phyloP scores from a whole-genome alignment of 2,888 invertebrate genomes.

The Hofmannophila pseudospretella region DNA sequence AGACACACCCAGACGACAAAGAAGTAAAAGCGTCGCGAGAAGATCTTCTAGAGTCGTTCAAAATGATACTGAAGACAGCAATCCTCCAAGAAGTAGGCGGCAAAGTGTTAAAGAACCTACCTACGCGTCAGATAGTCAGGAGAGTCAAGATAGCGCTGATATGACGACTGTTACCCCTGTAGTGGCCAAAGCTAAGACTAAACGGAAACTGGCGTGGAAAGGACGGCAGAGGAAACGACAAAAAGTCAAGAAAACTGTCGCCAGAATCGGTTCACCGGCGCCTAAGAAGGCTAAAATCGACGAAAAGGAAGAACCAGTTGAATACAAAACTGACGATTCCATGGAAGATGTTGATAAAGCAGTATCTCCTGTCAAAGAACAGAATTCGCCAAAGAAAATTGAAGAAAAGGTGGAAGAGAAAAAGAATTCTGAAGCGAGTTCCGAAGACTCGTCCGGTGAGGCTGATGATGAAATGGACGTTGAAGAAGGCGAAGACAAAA shows the following conservation, averaged over 20 bases:
- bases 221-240: conserved; percentile 60
- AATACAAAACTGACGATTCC: conserved; percentile 51
- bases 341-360: conserved; percentile 34
- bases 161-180: conserved; percentile 29
- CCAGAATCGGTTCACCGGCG: conserved; percentile 38
- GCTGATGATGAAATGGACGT: conserved; percentile 84
- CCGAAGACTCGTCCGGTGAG: conserved; percentile 81
- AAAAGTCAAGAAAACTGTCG: conserved; percentile 33
- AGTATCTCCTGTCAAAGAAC: conserved; percentile 18
- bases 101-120: conserved; percentile 44
- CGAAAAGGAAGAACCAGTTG: conserved; percentile 30
- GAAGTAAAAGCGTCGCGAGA: conserved; percentile 60
- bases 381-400: conserved; percentile 27
- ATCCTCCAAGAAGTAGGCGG: conserved; percentile 31
- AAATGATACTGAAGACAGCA: conserved; percentile 36
- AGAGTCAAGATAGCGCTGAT: conserved; percentile 56
- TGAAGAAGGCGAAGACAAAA: conserved; percentile 73
- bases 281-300: conserved; percentile 52
- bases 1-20: conserved; percentile 46
- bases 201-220: conserved; percentile 72
- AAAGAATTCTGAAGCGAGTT: conserved; percentile 68
- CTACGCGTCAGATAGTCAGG: conserved; percentile 65
- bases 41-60: conserved; percentile 47
- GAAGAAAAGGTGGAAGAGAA: conserved; percentile 45
- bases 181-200: conserved; percentile 44